Conservation (phyloP, 2,797 vertebrate species). For the Alectoris magna region DNA sequence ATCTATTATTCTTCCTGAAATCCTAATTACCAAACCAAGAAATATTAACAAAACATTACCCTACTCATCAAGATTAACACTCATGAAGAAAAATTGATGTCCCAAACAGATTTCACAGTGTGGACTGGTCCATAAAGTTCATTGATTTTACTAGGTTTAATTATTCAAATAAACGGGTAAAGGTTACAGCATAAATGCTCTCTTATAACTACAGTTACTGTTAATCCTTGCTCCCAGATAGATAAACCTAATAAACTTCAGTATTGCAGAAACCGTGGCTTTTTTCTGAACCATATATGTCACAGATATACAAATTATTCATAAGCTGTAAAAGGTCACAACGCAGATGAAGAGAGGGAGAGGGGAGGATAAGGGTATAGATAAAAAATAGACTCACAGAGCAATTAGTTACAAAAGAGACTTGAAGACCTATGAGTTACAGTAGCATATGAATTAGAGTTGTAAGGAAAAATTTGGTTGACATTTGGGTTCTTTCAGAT, state of each 20-base stretch:
- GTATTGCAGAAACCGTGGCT: neutral
- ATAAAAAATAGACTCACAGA: conserved; percentile 32
- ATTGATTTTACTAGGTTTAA: neutral
- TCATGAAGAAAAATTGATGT: neutral
- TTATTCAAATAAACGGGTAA: neutral
- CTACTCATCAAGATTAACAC: neutral
- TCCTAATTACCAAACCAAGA: neutral
- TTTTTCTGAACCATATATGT: conserved; percentile 43
- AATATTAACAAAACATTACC: neutral
- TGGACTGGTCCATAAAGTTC: neutral
- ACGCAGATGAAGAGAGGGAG: neutral
- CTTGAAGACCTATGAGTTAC: neutral
- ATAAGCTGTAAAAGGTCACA: conserved; percentile 62
- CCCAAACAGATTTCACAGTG: neutral
- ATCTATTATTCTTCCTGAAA: conserved; percentile 5
- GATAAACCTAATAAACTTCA: conserved; percentile 27
- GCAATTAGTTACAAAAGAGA: conserved; percentile 22
- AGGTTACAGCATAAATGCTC: conserved; percentile 1
- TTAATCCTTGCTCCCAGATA: conserved; percentile 19
- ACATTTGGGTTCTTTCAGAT: conserved; percentile 15
- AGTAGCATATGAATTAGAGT: neutral
- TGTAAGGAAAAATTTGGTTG: neutral
- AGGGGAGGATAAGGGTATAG: conserved; percentile 43
- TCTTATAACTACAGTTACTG: conserved; percentile 1
- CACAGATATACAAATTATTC: conserved; percentile 64